Evolutionary conservation across 1,140 invertebrate genomes (phyloP), one percentile per base, ranked within the genome.

Genomic region (Drosophila sp.): DNA sequence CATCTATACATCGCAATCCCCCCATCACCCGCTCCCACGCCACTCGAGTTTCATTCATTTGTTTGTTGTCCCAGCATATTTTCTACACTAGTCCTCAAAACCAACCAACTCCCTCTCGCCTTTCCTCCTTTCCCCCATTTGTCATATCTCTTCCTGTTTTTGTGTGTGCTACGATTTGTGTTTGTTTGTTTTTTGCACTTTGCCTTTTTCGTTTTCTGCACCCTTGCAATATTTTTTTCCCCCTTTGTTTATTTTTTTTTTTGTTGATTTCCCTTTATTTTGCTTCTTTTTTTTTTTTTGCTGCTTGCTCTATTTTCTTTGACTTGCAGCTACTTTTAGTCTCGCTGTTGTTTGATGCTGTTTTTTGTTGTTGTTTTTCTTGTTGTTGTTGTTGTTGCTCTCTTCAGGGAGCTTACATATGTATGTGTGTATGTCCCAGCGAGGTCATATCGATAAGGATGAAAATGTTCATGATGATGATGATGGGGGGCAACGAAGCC

Each of bases 111-210:
- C 47, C n/a, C 8, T 0, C 58, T 1, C 60, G 17, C 56, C 66
- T 66, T 32, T 60, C 17, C 33, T 41, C n/a, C 54, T 60, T 47
- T 27, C 10, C 41, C 44, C 57, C 47, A 65, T 76, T 55, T 72
- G 44, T 56, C 44, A 58, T 56, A 56, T 58, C 66, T 33, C 66
- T 74, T 74, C 66, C n/a, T n/a, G 69, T 62, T 62, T 63, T 7
- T 60, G 64, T 72, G 41, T 75, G 25, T 55, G 11, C 60, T 77
- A 61, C 62, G 44, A 76, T 77, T 78, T 78, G 50, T 66, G 61
- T 77, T 65, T 71, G 60, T 77, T 78, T 78, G 61, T 78, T 72
- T 72, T 72, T 70, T 77, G 66, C 68, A 78, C 73, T 66, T 77
- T 72, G 60, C 75, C 75, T 58, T 66, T 47, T 41, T 65, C 70